Evolutionary conservation across 2,888 invertebrate species (phyloP), one percentile per base, ranked within the genome.

Genomic region (Cheilosia grossa): DNA sequence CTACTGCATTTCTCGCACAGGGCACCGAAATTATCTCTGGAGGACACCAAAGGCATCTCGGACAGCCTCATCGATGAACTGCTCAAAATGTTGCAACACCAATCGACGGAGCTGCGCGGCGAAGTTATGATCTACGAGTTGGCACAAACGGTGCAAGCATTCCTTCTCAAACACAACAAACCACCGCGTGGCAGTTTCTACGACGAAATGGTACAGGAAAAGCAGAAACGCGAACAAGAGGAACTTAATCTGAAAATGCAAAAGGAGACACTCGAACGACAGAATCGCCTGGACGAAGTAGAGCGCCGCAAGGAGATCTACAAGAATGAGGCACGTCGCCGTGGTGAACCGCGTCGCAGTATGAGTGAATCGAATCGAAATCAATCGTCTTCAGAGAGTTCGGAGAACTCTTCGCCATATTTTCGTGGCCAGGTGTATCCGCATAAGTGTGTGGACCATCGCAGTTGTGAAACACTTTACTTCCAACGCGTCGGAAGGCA

Each of bases 41-140:
- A 95, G 90, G 96, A 97, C 89, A 93, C 95, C n/a, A 95, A 94
- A 90, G 98, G 98, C 0, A 90, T 98, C 51, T 96, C 98, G 0
- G 94, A 94, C 87, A 94, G 95, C 72, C 94, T 95, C 87, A 92
- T 96, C 10, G 92, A 92, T 1, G 93, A 93, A 72, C 91, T 98
- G 6, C 91, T 94, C 27, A 90, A 92, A 4, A 94, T 96, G 88
- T 90, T 97, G 40, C 92, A 94, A 66, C 88, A 92, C 1, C 91
- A 95, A 87, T 94, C 96, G 0, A 85, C 90, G 47, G 89, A 93
- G 86, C 88, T 94, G 17, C 93, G 94, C 70, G 97, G 97, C 0
- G 96, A 96, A 92, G 97, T 96, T 33, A 97, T 98, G 96, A 96
- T 98, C 87, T 96, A 94, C 89, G 95, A 98, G 88, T 91, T 98